phyloP scores from a whole-genome alignment of 1,140 invertebrate species.

The Acromyrmex charruanus region DNA sequence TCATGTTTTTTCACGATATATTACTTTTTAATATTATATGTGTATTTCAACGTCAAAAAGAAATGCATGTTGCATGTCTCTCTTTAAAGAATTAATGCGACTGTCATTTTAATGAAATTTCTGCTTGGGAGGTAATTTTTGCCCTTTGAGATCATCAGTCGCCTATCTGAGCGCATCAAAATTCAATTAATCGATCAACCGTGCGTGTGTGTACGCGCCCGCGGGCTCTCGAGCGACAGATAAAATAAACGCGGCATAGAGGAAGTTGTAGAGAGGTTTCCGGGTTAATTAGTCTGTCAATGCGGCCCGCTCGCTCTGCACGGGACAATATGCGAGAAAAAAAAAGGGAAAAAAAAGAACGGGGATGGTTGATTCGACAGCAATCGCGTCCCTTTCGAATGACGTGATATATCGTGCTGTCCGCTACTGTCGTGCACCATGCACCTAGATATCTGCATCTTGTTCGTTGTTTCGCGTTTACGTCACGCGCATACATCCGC shows the following conservation, averaged over 20 bases:
- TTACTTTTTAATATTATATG: not conserved
- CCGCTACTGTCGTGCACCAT: not conserved
- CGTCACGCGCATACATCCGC: slow-evolving; percentile 21
- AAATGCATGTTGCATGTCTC: not conserved
- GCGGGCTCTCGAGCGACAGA: slow-evolving; percentile 7
- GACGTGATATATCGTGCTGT: slow-evolving; percentile 29
- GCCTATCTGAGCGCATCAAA: slow-evolving; percentile 18
- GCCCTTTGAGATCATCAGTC: slow-evolving; percentile 34
- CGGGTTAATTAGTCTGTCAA: slow-evolving; percentile 66
- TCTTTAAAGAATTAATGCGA: not conserved
- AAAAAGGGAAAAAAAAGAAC: not conserved
- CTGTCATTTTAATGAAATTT: slow-evolving; percentile 30
- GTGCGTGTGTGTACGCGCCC: not conserved
- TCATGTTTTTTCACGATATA: slow-evolving; percentile 3
- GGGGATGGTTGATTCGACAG: slow-evolving; percentile 18
- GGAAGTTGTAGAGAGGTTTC: slow-evolving; percentile 31
- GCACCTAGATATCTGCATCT: slow-evolving; percentile 26
- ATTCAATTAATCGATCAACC: slow-evolving; percentile 61
- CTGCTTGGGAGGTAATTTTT: not conserved
- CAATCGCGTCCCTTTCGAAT: slow-evolving; percentile 10
- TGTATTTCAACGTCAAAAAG: not conserved
- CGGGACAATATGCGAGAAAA: not conserved
- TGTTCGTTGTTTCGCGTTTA: slow-evolving; percentile 34
- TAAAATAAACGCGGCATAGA: slow-evolving; percentile 46
- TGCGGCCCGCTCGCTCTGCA: slow-evolving; percentile 6